A percentile compares a stretch with the other conserved stretches of the same genome.
phyloP scores from a whole-genome alignment of 2,797 vertebrate species.

The Chelon auratus region DNA sequence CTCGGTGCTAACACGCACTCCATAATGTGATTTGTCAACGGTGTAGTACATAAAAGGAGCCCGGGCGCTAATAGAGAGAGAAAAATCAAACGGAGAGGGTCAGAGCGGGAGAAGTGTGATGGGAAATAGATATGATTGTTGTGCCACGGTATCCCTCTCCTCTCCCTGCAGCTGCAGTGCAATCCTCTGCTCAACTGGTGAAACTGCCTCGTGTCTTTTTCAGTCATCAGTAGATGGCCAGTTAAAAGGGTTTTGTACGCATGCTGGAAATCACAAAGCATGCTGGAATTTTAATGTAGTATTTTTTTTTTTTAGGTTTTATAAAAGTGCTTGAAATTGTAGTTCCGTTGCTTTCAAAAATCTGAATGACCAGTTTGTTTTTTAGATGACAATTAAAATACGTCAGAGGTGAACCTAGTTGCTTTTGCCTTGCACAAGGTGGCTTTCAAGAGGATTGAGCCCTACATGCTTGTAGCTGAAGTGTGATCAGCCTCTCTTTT shows the following conservation, averaged over 20 bases:
- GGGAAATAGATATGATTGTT: slow-evolving; percentile 60
- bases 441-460: too few relatives aligned
- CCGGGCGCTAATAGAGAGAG: slow-evolving; percentile 51
- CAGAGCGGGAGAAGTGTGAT: slow-evolving; percentile 45
- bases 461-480: too few relatives aligned
- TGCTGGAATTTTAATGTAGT: too few relatives aligned
- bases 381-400: too few relatives aligned
- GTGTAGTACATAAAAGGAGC: slow-evolving; percentile 64
- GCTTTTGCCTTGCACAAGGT: too few relatives aligned
- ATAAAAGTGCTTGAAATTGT: too few relatives aligned
- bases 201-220: slow-evolving; percentile 9
- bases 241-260: not conserved
- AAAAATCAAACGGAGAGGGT: slow-evolving; percentile 64
- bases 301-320: too few relatives aligned
- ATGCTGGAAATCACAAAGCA: not conserved
- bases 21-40: slow-evolving; percentile 76
- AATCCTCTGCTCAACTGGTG: slow-evolving; percentile 27
- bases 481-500: too few relatives aligned
- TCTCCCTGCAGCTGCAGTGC: slow-evolving; percentile 16
- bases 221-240: not conserved
- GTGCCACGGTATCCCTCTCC: slow-evolving; percentile 11
- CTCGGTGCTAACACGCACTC: slow-evolving; percentile 44
- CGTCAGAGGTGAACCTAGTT: too few relatives aligned
- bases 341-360: too few relatives aligned
- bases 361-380: too few relatives aligned